Conservation (phyloP, 2,797 vertebrate species). For the Pantherophis vulpinus region DNA sequence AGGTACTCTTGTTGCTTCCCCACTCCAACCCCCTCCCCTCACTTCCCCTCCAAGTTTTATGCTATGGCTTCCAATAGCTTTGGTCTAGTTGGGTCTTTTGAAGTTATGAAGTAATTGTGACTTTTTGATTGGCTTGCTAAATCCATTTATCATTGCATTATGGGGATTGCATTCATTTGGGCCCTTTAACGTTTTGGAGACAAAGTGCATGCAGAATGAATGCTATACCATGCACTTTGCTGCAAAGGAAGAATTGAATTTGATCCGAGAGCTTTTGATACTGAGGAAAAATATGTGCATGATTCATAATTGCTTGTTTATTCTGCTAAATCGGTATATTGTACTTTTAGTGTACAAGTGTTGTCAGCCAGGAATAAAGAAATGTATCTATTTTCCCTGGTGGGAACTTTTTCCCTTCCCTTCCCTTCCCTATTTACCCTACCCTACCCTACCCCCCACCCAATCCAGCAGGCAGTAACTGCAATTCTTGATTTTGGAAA, state of each 20-base stretch:
- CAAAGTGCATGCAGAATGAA: background rate
- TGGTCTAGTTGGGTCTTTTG: background rate
- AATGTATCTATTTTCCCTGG: background rate
- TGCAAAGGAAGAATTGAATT: background rate
- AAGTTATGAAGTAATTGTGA: background rate
- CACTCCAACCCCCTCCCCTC: background rate
- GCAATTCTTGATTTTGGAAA: background rate
- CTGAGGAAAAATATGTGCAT: background rate
- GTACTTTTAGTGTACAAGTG: background rate
- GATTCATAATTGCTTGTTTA: background rate
- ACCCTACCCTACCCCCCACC: background rate
- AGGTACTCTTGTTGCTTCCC: background rate
- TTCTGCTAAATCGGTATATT: background rate
- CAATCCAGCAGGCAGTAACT: background rate
- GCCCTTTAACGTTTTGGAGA: background rate
- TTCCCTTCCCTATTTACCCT: too few relatives aligned
- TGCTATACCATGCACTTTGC: background rate
- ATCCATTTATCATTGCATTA: background rate
- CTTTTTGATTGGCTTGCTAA: background rate
- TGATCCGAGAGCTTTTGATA: background rate
- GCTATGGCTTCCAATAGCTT: background rate
- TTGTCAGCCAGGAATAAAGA: background rate
- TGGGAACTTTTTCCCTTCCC: background rate
- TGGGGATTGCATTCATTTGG: background rate
- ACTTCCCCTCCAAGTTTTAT: background rate